Conservation (phyloP, 2,888 invertebrate species). For the Nineta flava region DNA sequence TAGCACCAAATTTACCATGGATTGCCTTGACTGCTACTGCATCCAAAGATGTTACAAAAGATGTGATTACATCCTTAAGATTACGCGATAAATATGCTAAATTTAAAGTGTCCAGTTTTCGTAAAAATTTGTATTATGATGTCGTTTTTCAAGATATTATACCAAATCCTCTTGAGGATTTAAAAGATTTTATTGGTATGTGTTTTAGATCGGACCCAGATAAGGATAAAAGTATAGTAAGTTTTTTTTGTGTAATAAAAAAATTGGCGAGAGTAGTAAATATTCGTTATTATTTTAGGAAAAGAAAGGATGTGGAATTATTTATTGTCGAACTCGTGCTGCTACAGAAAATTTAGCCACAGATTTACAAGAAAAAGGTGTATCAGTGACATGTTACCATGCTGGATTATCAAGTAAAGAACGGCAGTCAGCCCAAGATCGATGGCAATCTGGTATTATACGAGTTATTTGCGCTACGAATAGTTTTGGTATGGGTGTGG, state of each 20-base stretch:
- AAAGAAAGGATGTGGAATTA: constrained; percentile 59
- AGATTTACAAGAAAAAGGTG: constrained; percentile 54
- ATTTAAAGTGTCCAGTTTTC: constrained; percentile 79
- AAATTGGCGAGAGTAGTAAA: neutral
- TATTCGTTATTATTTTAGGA: constrained; percentile 18
- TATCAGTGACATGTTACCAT: constrained; percentile 76
- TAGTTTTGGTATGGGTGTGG: constrained; percentile 99
- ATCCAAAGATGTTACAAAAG: constrained; percentile 57
- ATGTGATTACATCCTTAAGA: constrained; percentile 61
- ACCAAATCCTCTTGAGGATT: constrained; percentile 63
- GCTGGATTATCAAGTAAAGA: constrained; percentile 64
- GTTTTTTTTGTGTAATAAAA: constrained; percentile 7
- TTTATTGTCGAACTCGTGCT: constrained; percentile 90
- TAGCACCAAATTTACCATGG: constrained; percentile 58
- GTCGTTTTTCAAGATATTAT: constrained; percentile 76
- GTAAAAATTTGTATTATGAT: constrained; percentile 89
- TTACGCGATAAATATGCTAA: constrained; percentile 24
- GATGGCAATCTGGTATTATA: constrained; percentile 80
- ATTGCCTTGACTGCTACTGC: constrained; percentile 96
- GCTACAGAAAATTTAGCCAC: constrained; percentile 72
- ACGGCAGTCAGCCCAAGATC: constrained; percentile 66
- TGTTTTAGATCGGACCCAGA: constrained; percentile 44
- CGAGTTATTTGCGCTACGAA: constrained; percentile 92
- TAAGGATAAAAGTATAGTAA: constrained; percentile 19
- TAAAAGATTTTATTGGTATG: constrained; percentile 55